Evolutionary conservation across 2,888 invertebrate genomes (phyloP), one percentile per base, ranked within the genome.

Genomic region (Drosophila paranaensis): DNA sequence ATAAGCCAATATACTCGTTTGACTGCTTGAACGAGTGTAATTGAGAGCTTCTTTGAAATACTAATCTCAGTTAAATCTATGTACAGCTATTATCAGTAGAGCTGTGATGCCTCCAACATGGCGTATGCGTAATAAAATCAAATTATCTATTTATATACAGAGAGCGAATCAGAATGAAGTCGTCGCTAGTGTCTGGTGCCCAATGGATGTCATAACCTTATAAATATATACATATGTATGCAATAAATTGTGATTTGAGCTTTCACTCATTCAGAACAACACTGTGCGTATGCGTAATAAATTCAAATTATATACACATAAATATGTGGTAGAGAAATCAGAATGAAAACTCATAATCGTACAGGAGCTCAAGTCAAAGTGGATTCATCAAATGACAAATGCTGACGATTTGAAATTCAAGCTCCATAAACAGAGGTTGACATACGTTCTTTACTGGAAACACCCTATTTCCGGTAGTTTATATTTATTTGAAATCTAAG

Each of bases 41-140:
- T 14, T 46, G 14, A 27, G n/a, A 55, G 10, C 9, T 10, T 30
- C 42, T 42, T 27, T 42, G 55, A 57, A 71, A 57, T 58, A 48
- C 48, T 55, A 65, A 51, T 45, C 42, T 39, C 9, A 53, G 45
- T 10, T 16, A 53, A 56, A 65, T 53, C 35, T 43, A 58, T 50
- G 20, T 42, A 43, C 14, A 33, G 25, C n/a, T 14, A 16, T 71
- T 57, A 62, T 48, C 45, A 50, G 27, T 37, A 13, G 13, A 42
- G 42, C 6, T 33, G 27, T 11, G 30, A 25, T 9, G n/a, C 30
- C n/a, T 48, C 48, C 30, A 48, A 10, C 48, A 16, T 48, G 48
- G 48, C 48, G 48, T 48, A 48, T 48, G 16, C 48, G 48, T 48
- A 48, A 48, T 48, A 48, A 33, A 48, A 16, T n/a, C 30, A 16